phyloP scores from a whole-genome alignment of 2,113 vertebrate species.

The Enhydra lutris region DNA sequence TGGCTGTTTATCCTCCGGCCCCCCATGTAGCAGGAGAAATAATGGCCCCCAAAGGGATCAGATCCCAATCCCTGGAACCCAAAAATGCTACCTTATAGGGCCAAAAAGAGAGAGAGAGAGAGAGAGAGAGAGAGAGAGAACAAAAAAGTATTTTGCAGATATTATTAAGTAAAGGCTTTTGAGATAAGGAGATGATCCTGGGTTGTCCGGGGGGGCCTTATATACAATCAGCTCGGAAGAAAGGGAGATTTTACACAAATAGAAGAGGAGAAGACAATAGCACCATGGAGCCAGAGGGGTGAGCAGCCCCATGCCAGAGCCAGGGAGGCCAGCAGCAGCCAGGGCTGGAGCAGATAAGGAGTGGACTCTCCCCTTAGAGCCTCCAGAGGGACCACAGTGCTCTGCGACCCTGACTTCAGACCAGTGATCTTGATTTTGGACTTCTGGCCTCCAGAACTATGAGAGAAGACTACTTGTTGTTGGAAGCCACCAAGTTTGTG shows the following conservation, averaged over 20 bases:
- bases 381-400: not conserved
- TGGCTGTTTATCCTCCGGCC: not conserved
- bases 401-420: not conserved
- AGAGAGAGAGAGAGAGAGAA: not conserved
- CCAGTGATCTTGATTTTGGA: not conserved
- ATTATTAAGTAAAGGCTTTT: not conserved
- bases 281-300: not conserved
- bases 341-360: not conserved
- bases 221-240: not conserved
- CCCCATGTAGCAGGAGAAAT: too few species aligned
- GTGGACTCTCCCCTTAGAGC: fast-evolving
- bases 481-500: not conserved
- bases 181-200: not conserved
- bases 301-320: not conserved
- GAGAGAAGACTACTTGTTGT: not conserved
- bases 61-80: not conserved
- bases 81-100: not conserved
- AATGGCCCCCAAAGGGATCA: not conserved
- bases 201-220: not conserved
- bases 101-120: not conserved
- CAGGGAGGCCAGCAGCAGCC: not conserved
- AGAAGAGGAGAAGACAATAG: not conserved
- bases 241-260: not conserved
- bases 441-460: not conserved
- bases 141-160: not conserved